These are phyloP conservation scores for Epizoanthus stellaris DNA, from an alignment of 92 coral and sea anemone species.

Conservation along the genomic window DNA sequence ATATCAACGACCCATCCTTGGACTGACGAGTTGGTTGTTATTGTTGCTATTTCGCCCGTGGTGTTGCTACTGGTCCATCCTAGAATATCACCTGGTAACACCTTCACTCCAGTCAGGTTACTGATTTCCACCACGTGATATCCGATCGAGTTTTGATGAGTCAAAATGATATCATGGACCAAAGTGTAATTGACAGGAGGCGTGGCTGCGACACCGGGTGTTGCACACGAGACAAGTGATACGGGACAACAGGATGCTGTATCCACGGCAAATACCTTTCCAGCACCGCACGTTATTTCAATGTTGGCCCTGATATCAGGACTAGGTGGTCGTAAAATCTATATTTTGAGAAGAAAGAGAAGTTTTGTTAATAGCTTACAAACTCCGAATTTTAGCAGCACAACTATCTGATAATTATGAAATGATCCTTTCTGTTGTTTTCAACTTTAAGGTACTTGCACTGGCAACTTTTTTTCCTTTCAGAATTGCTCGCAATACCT, in stretches of 20 bases:
- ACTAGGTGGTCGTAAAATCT: constrained; percentile 35
- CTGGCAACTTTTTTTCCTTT: too few relatives aligned
- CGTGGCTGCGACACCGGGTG: not conserved
- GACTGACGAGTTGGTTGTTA: constrained; percentile 1
- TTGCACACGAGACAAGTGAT: not conserved
- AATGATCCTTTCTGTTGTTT: too few relatives aligned
- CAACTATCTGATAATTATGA: too few relatives aligned
- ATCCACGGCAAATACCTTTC: not conserved
- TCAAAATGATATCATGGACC: constrained; percentile 17
- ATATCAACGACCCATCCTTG: constrained; percentile 32
- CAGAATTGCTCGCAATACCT: too few relatives aligned
- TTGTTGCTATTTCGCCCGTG: constrained; percentile 26
- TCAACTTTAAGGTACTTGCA: too few relatives aligned
- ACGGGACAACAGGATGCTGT: not conserved
- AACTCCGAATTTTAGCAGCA: not conserved
- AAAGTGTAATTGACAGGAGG: constrained; percentile 26
- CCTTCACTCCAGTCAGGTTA: constrained; percentile 3
- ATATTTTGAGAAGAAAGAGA: not conserved
- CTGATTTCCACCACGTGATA: constrained; percentile 19
- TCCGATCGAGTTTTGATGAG: not conserved
- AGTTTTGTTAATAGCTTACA: not conserved
- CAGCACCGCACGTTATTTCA: not conserved
- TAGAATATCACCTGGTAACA: constrained; percentile 35
- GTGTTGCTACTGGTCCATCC: constrained; percentile 25
- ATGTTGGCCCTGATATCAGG: not conserved